Percentiles rank a stretch among this genome's conserved stretches.
phyloP scores from a whole-genome alignment of 2,888 invertebrate genomes.

The Pachymerium ferrugineum region DNA sequence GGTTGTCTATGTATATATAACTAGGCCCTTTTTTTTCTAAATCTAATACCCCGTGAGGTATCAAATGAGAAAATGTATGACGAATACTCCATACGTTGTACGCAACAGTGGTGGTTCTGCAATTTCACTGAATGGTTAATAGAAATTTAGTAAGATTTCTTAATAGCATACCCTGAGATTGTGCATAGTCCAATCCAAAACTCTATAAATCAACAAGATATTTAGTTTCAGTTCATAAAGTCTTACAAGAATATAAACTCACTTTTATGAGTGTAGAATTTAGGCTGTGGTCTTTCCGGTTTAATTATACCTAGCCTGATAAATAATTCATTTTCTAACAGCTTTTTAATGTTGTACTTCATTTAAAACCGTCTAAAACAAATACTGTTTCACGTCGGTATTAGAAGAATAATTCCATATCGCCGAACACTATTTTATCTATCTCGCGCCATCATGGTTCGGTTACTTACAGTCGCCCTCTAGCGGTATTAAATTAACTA shows the following conservation, averaged over 20 bases:
- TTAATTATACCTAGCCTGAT: background rate
- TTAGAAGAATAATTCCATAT: too few species aligned
- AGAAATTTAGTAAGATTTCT: background rate
- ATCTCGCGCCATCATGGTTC: too few species aligned
- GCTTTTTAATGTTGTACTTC: background rate
- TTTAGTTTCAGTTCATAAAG: too few species aligned
- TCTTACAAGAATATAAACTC: too few species aligned
- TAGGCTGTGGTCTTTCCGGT: background rate
- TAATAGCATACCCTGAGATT: background rate
- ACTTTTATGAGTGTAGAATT: background rate
- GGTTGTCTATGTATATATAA: conserved; percentile 6
- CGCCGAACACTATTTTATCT: too few species aligned
- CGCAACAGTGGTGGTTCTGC: background rate
- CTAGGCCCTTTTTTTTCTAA: conserved; percentile 21
- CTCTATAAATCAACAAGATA: background rate
- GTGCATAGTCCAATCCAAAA: background rate
- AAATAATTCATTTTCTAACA: background rate
- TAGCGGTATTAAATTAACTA: too few species aligned
- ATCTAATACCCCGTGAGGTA: background rate
- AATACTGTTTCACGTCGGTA: too few species aligned
- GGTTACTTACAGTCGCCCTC: too few species aligned
- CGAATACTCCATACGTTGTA: background rate
- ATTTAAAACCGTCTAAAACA: too few species aligned
- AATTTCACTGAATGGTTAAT: background rate
- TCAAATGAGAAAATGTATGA: background rate